Percentiles rank a stretch among this genome's conserved stretches.
phyloP scores from a whole-genome alignment of 2,888 invertebrate genomes.

The Synanthedon tipuliformis region DNA sequence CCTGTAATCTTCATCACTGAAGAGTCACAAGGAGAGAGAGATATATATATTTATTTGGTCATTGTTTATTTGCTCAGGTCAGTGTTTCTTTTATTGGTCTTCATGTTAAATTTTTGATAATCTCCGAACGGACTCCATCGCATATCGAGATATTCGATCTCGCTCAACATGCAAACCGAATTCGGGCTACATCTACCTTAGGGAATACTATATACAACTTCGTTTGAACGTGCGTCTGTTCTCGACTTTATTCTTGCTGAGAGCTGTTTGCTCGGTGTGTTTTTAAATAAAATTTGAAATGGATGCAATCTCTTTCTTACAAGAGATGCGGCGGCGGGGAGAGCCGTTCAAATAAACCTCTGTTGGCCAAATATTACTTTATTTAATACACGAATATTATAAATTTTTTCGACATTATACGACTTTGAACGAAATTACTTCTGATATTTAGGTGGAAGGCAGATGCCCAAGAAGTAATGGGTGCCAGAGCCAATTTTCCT shows the following conservation, averaged over 20 bases:
- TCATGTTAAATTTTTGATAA: background rate
- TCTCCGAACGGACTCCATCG: background rate
- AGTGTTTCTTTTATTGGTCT: background rate
- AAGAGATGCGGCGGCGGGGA: conserved; percentile 1
- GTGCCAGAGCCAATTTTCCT: no score
- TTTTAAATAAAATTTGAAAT: conserved; percentile 44
- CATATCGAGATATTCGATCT: conserved; percentile 16
- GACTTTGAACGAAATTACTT: no score
- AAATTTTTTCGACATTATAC: background rate
- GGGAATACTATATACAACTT: conserved; percentile 24
- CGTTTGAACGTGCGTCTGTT: conserved; percentile 17
- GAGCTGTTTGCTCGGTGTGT: conserved; percentile 27
- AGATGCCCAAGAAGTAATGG: no score
- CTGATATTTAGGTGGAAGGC: no score
- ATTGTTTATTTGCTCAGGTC: background rate
- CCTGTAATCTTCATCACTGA: no score
- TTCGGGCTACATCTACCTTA: conserved; percentile 20
- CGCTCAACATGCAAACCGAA: conserved; percentile 31
- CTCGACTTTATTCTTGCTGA: conserved; percentile 25
- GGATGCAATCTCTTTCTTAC: conserved; percentile 33
- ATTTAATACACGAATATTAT: background rate
- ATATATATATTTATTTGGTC: background rate
- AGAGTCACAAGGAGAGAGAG: no score
- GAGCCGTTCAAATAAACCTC: conserved; percentile 2
- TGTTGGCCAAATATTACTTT: background rate